Evolutionary conservation across 2,888 invertebrate species (phyloP), one percentile per base, ranked within the genome.

Genomic region (Xiphydria camelus): DNA sequence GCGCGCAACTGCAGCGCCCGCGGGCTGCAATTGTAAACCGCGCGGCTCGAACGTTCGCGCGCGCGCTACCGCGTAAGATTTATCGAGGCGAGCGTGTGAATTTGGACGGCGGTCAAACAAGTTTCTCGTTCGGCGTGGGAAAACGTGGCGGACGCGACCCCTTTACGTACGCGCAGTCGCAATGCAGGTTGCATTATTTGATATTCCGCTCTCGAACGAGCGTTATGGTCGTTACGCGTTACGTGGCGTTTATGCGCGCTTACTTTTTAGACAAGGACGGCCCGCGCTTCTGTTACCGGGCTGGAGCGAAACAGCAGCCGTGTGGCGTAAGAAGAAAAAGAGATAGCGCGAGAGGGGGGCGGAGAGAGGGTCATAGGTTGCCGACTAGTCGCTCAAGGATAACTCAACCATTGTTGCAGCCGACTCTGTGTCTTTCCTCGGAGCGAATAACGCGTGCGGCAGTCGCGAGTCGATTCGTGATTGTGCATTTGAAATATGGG

Each of bases 41-140:
- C n/a, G n/a, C n/a, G n/a, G n/a, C n/a, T n/a, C n/a, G n/a, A n/a
- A n/a, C n/a, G n/a, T n/a, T n/a, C n/a, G n/a, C n/a, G n/a, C n/a
- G n/a, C n/a, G n/a, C n/a, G n/a, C n/a, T n/a, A n/a, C n/a, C n/a
- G n/a, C n/a, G 9, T 7, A 29, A 7, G 49, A 40, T 52, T 40
- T 43, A 39, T 29, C 43, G 23, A 39, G 25, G 31, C 22, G 41
- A 55, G 59, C 61, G 61, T 61, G 61, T 56, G 61, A 59, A 61
- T 61, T 61, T 59, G 53, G 59, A 52, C 54, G 49, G 58, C 49
- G 51, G 59, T 59, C 57, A 61, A 56, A 57, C 53, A 49, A 57
- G 59, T 60, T 61, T 57, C 51, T 57, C 49, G 51, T n/a, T n/a
- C 57, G 53, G 55, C 60, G 60, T 61, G 60, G 57, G 60, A 60